phyloP scores from a whole-genome alignment of 2,888 invertebrate species.

The Aelia acuminata region DNA sequence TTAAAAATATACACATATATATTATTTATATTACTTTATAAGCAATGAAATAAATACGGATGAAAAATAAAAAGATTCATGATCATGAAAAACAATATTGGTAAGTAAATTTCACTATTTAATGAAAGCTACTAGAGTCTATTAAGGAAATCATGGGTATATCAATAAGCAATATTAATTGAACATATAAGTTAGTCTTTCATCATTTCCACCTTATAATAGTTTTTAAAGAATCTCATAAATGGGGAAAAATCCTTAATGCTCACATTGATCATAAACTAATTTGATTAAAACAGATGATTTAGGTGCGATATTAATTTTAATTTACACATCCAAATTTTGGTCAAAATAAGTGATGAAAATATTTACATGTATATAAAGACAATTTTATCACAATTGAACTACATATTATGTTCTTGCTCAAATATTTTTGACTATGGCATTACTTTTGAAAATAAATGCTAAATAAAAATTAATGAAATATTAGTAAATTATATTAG shows the following conservation, averaged over 20 bases:
- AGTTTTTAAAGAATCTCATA: background rate
- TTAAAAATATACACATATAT: background rate
- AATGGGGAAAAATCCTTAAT: background rate
- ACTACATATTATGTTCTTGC: conserved; percentile 9
- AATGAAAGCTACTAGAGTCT: background rate
- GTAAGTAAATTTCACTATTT: background rate
- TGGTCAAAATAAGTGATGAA: conserved; percentile 6
- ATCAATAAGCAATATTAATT: background rate
- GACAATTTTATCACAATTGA: conserved; percentile 14
- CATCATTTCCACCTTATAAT: background rate
- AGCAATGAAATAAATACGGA: background rate
- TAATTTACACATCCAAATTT: background rate
- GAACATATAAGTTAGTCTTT: background rate
- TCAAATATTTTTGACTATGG: background rate
- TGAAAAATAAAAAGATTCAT: background rate
- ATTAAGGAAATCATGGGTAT: background rate
- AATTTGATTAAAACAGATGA: background rate
- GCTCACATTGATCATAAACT: background rate
- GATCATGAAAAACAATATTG: background rate
- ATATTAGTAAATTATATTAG: background rate
- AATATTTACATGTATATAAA: background rate
- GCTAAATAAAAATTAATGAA: background rate
- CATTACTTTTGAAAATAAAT: background rate
- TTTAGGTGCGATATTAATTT: background rate
- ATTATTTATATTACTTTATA: background rate